phyloP scores from a whole-genome alignment of 2,797 vertebrate species.

The Rhabdomys pumilio region DNA sequence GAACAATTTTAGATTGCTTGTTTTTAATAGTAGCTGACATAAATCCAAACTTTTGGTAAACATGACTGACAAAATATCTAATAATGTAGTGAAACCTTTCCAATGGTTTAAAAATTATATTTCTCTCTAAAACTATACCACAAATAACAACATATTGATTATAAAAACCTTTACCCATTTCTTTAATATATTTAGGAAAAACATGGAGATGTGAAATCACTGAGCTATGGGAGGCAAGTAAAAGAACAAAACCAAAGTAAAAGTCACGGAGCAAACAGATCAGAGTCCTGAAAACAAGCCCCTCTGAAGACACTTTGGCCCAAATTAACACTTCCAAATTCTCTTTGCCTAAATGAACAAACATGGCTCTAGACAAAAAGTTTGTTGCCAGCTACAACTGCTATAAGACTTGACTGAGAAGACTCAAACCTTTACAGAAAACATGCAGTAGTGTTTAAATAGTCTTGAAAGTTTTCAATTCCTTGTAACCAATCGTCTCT shows the following conservation, averaged over 20 bases:
- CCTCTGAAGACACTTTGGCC: background rate
- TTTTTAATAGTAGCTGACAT: conserved; percentile 15
- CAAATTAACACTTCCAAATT: background rate
- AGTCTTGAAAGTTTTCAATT: background rate
- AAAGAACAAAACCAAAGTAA: background rate
- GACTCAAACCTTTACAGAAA: background rate
- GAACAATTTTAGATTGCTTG: background rate
- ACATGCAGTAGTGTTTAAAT: background rate
- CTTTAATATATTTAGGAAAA: background rate
- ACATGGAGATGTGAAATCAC: background rate
- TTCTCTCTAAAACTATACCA: background rate
- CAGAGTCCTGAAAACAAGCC: background rate
- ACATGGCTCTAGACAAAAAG: background rate
- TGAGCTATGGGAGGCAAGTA: background rate
- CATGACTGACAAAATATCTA: background rate
- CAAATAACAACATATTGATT: background rate
- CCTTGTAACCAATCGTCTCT: background rate
- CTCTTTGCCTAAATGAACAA: conserved; percentile 8
- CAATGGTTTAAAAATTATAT: background rate
- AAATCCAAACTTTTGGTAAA: background rate
- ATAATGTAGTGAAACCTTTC: background rate
- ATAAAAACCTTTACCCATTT: background rate
- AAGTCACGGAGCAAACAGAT: background rate
- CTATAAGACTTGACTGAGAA: background rate
- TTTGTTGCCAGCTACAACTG: background rate